Conservation (phyloP, 2,797 vertebrate genomes). For the Amblyraja radiata region DNA sequence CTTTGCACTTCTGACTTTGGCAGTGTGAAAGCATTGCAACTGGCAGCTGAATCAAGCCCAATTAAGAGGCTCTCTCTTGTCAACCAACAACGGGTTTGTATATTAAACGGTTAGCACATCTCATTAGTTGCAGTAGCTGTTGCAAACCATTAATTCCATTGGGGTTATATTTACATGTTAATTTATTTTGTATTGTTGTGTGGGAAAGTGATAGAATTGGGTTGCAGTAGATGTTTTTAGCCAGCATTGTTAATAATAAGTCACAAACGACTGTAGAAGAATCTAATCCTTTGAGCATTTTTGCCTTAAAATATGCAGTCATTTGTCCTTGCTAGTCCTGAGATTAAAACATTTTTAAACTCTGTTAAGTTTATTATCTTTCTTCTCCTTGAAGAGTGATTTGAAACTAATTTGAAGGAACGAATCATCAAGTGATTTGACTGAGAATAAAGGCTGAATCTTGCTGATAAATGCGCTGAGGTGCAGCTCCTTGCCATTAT, state of each 20-base stretch:
- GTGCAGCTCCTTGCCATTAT: too few relatives aligned
- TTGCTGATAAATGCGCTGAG: too few relatives aligned
- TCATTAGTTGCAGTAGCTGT: neutral
- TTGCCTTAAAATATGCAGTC: neutral
- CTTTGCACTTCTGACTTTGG: neutral
- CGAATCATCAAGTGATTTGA: neutral
- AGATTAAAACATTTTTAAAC: neutral
- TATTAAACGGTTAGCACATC: neutral
- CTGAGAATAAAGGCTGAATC: neutral
- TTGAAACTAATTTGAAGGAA: slow-evolving; percentile 8
- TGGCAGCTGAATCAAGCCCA: neutral
- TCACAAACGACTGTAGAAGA: neutral
- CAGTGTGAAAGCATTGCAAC: slow-evolving; percentile 15
- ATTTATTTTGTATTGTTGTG: neutral
- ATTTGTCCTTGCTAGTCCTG: neutral
- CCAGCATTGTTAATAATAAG: neutral
- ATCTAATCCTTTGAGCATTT: neutral
- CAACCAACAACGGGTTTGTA: neutral
- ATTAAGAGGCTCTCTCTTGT: neutral
- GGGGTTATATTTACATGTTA: neutral
- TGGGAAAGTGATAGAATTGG: neutral
- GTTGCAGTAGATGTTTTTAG: neutral
- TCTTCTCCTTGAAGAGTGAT: neutral
- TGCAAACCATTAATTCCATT: neutral
- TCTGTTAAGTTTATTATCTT: neutral